phyloP scores from a whole-genome alignment of 2,888 invertebrate genomes.

The Epiblema foenella region DNA sequence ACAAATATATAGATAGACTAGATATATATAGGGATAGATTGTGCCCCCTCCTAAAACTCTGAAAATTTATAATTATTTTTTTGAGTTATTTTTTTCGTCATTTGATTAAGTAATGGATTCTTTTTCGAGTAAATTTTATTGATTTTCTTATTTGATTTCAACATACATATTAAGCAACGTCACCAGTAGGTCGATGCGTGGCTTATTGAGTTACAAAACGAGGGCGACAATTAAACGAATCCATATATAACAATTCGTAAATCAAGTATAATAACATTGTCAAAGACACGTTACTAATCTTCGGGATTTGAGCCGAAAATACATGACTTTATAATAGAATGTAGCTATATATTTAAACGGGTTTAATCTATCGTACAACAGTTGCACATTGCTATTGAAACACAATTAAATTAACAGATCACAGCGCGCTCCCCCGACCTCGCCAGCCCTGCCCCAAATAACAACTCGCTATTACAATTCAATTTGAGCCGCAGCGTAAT shows the following conservation, averaged over 20 bases:
- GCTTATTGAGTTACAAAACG: not conserved
- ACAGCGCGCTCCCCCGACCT: constrained; percentile 39
- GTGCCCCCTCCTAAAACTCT: too few relatives aligned
- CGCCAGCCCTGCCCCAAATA: constrained; percentile 74
- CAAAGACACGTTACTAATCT: not conserved
- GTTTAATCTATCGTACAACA: constrained; percentile 4
- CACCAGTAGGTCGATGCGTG: too few relatives aligned
- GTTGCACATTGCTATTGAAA: not conserved
- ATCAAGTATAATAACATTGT: too few relatives aligned
- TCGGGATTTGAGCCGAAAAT: not conserved
- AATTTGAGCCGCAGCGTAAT: constrained; percentile 78
- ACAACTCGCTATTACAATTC: constrained; percentile 82
- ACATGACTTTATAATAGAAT: not conserved
- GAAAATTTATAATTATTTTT: too few relatives aligned
- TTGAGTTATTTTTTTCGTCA: too few relatives aligned
- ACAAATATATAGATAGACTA: too few relatives aligned
- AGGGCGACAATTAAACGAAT: not conserved
- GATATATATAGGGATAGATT: too few relatives aligned
- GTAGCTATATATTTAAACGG: not conserved
- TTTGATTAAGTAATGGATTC: too few relatives aligned
- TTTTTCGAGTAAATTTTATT: too few relatives aligned
- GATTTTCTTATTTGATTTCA: too few relatives aligned
- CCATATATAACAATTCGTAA: not conserved
- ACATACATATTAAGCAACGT: too few relatives aligned
- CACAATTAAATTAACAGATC: constrained; percentile 17